Evolutionary conservation across 2,113 vertebrate species (phyloP).

Genomic region (Anseranas semipalmata): DNA sequence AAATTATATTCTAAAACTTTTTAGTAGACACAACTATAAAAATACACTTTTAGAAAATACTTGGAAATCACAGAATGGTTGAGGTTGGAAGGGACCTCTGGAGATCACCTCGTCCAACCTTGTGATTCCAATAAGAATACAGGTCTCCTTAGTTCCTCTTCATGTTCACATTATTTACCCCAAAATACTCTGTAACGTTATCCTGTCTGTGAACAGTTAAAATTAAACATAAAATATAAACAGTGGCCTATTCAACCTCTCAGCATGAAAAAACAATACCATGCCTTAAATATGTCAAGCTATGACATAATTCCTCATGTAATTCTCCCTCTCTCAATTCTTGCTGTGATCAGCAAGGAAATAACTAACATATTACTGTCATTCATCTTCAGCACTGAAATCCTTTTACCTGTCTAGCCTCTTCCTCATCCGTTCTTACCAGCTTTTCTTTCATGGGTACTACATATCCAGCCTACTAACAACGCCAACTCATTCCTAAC

Average conservation of each 20-base stretch:
- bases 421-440: not conserved
- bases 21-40: not conserved
- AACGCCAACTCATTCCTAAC: not conserved
- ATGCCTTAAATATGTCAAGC: not conserved
- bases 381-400: not conserved
- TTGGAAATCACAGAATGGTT: not conserved
- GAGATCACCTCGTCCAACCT: too few species aligned
- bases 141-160: not conserved
- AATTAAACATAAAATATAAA: not conserved
- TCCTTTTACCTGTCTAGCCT: not conserved
- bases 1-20: not conserved
- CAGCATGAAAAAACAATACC: not conserved
- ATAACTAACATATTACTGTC: not conserved
- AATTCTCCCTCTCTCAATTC: not conserved
- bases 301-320: not conserved
- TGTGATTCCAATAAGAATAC: not conserved
- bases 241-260: not conserved
- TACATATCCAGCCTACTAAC: not conserved
- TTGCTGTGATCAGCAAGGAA: not conserved
- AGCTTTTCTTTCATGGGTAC: not conserved
- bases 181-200: not conserved
- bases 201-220: not conserved
- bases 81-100: too few species aligned
- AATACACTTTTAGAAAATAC: not conserved
- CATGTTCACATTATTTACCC: not conserved